A percentile compares a stretch with the other conserved stretches of the same genome.
phyloP scores from a whole-genome alignment of 2,888 invertebrate species.

The Antheraea yamamai region DNA sequence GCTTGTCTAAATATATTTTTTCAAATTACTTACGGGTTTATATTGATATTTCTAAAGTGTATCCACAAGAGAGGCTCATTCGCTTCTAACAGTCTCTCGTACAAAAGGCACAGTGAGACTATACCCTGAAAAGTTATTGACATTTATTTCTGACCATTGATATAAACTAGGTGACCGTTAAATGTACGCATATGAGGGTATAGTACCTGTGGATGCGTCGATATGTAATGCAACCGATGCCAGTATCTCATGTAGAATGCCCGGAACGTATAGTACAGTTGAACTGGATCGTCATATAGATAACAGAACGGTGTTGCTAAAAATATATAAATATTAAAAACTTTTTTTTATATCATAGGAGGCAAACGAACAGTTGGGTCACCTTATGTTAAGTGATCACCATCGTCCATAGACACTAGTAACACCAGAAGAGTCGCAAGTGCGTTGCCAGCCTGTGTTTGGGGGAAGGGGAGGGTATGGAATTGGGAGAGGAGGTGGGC shows the following conservation, averaged over 20 bases:
- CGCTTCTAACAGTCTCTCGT: slow-evolving; percentile 93
- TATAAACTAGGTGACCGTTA: background rate
- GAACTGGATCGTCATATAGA: slow-evolving; percentile 92
- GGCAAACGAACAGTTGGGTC: too few relatives aligned
- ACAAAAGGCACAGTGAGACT: slow-evolving; percentile 92
- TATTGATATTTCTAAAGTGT: slow-evolving; percentile 92
- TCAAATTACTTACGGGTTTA: slow-evolving; percentile 91
- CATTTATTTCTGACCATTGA: background rate
- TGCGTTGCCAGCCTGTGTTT: too few relatives aligned
- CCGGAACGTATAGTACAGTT: slow-evolving; percentile 94
- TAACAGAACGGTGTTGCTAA: slow-evolving; percentile 97
- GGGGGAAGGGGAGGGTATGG: too few relatives aligned
- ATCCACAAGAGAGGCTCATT: slow-evolving; percentile 95
- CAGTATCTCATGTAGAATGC: slow-evolving; percentile 96
- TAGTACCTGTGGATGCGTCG: slow-evolving; percentile 91
- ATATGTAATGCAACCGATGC: slow-evolving; percentile 95
- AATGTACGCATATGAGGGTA: background rate
- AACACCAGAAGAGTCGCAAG: too few relatives aligned
- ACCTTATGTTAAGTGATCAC: too few relatives aligned
- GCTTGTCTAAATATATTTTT: background rate
- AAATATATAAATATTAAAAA: slow-evolving; percentile 39
- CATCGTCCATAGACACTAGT: too few relatives aligned
- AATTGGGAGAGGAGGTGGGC: too few relatives aligned
- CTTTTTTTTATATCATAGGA: too few relatives aligned
- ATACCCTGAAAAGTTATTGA: slow-evolving; percentile 84